These are phyloP conservation scores for Armadillidium nasatum DNA, from an alignment of 1,140 invertebrate genomes.

Conservation along the genomic window DNA sequence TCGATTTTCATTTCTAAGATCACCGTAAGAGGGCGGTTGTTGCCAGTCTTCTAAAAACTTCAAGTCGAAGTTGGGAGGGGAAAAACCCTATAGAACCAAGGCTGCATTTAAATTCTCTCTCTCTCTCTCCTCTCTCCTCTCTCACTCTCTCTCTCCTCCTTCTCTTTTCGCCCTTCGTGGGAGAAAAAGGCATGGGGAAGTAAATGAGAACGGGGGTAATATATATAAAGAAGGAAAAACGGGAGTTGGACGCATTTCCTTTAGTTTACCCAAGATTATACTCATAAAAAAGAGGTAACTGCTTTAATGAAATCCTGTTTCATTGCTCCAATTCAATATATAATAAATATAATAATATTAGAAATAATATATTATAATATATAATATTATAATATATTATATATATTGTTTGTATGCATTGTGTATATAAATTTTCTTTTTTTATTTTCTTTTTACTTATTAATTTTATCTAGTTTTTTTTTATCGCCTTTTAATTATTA, in stretches of 20 bases:
- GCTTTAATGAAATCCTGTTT: neutral
- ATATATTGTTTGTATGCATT: too few relatives aligned
- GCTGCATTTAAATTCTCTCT: neutral
- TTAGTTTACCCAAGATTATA: neutral
- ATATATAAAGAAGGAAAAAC: neutral
- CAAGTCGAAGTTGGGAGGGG: neutral
- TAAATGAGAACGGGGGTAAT: neutral
- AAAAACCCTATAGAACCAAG: neutral
- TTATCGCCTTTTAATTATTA: too few relatives aligned
- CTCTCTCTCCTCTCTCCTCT: neutral
- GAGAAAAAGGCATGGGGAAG: neutral
- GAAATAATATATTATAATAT: too few relatives aligned
- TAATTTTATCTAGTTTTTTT: too few relatives aligned
- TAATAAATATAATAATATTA: neutral
- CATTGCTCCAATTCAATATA: neutral
- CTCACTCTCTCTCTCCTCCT: neutral
- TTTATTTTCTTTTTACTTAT: too few relatives aligned
- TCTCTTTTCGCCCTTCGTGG: neutral
- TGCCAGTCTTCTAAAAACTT: neutral
- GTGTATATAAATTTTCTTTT: too few relatives aligned
- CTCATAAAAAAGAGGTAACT: neutral
- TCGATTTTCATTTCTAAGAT: neutral
- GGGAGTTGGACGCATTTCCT: neutral
- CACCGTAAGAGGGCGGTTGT: neutral
- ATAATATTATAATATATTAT: too few relatives aligned